A percentile compares a stretch with the other conserved stretches of the same genome.
Conservation (phyloP, 2,113 vertebrate species). For the Atlantisia rogersi region DNA sequence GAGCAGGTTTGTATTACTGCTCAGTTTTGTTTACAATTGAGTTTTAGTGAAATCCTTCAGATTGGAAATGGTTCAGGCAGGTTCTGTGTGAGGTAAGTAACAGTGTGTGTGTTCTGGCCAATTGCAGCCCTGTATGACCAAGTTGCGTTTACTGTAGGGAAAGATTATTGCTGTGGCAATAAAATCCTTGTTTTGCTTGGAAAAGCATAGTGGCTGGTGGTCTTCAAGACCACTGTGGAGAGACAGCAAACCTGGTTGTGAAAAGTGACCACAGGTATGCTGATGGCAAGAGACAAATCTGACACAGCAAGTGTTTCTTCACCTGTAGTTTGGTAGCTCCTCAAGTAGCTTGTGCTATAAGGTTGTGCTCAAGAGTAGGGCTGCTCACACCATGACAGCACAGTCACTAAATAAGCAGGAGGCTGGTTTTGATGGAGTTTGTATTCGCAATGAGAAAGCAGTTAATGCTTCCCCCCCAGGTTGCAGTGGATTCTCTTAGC, state of each 20-base stretch:
- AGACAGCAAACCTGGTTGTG: not conserved
- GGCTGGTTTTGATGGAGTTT: not conserved
- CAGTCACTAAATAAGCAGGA: not conserved
- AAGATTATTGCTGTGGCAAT: not conserved
- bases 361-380: not conserved
- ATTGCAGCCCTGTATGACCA: not conserved
- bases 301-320: not conserved
- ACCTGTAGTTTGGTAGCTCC: not conserved
- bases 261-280: not conserved
- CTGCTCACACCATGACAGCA: not conserved
- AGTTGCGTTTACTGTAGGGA: not conserved
- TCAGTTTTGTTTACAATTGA: not conserved
- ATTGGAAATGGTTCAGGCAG: not conserved
- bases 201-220: not conserved
- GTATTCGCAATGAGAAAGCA: not conserved
- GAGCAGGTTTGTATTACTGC: not conserved
- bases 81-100: not conserved
- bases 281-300: not conserved
- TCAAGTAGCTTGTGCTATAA: not conserved
- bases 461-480: not conserved
- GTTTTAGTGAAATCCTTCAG: not conserved
- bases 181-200: not conserved
- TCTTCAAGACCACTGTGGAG: not conserved
- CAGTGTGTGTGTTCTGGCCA: not conserved
- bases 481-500: not conserved